Base-by-base conservation (phyloP, 2,888 invertebrate species). In the Coelinius sp. region DNA sequence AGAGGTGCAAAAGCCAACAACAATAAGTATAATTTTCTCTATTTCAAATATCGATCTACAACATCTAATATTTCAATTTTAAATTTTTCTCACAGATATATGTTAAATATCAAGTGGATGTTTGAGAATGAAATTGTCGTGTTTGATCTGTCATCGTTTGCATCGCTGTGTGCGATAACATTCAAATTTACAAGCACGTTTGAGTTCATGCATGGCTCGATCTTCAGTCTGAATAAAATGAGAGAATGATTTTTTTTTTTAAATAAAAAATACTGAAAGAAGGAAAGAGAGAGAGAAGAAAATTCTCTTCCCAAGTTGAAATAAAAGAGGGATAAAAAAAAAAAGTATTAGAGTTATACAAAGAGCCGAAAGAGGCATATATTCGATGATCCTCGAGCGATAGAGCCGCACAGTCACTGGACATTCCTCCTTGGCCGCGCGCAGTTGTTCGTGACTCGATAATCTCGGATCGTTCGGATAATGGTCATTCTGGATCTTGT, bases 401-500 rank as follows among this genome's bases (percentile, higher is more conserved):
- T 63, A 41, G 38, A 41, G 63, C 63, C 20, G 63, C 63, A 41
- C 31, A 63, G 63, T 63, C 63, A 63, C 38, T 22, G 38, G 41
- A 63, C 38, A 63, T 63, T 63, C 63, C 41, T 63, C 25, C 24
- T 38, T 12, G n/a, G n/a, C n/a, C n/a, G 25, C 8, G 38, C 38
- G 62, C n/a, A 24, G 41, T 41, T 38, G 41, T 41, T 63, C 63
- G 63, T 63, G 63, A 63, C 63, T 63, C 63, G 63, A 63, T 63
- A 63, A 63, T 63, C 63, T 63, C 25, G 63, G 63, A 63, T 63
- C 63, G 63, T 63, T 41, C 41, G 63, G 63, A 63, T 63, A 63
- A 63, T 63, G 63, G 41, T 63, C 63, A 63, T 63, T 63, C 63
- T 63, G 63, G 63, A 22, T 41, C 63, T 63, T 63, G 63, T 63